These are phyloP conservation scores for Eudasyphora cyanicolor DNA, from an alignment of 2,888 invertebrate genomes.

Conservation along the genomic window DNA sequence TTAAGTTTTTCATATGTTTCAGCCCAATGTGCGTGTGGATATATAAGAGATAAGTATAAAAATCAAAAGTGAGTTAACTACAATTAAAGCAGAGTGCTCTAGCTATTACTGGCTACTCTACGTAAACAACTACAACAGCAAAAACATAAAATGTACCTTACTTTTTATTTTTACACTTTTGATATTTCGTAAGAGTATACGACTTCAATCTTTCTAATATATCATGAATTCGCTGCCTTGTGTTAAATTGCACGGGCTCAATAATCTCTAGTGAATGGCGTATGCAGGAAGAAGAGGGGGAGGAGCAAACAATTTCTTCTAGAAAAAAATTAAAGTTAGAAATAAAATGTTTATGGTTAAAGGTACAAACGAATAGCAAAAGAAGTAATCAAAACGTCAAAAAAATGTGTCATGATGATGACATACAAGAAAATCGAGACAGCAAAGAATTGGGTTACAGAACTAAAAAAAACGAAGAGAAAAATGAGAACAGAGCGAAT, in stretches of 20 bases:
- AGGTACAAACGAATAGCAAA: no score
- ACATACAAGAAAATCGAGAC: background rate
- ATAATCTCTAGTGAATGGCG: conserved; percentile 41
- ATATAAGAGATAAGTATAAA: no score
- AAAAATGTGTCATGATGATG: background rate
- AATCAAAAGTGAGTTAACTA: no score
- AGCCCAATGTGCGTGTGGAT: no score
- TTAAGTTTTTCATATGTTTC: no score
- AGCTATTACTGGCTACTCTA: no score
- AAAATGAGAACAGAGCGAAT: conserved; percentile 34
- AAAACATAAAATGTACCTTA: conserved; percentile 45
- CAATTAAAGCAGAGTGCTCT: background rate
- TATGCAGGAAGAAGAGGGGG: conserved; percentile 17
- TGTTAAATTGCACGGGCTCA: conserved; percentile 38
- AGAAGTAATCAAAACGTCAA: conserved; percentile 14
- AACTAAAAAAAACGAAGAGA: conserved; percentile 53
- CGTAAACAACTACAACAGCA: background rate
- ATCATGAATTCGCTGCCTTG: conserved; percentile 26
- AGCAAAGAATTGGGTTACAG: conserved; percentile 30
- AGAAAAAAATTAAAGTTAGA: conserved; percentile 37
- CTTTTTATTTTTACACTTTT: conserved; percentile 59
- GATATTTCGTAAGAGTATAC: conserved; percentile 30
- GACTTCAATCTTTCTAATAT: conserved; percentile 42
- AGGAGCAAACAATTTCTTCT: conserved; percentile 46
- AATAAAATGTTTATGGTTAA: conserved; percentile 22